Conservation (phyloP, 2,888 invertebrate species). For the Acronicta psi region DNA sequence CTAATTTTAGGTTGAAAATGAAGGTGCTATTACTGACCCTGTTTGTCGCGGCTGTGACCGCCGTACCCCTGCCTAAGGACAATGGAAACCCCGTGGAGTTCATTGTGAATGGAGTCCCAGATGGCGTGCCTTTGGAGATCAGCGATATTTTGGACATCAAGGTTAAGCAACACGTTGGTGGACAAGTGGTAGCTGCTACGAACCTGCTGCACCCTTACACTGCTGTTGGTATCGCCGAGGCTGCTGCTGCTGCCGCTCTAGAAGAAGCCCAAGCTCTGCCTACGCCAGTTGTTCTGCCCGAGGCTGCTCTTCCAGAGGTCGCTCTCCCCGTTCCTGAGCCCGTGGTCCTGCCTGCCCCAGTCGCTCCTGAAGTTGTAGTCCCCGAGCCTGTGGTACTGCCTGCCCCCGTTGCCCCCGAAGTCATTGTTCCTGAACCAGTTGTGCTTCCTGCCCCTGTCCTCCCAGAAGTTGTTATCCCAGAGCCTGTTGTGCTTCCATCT, state of each 20-base stretch:
- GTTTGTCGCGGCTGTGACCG: conserved; percentile 70
- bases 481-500: conserved; percentile 28
- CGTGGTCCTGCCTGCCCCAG: conserved; percentile 33
- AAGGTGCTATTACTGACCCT: conserved; percentile 72
- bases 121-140: conserved; percentile 71
- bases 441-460: conserved; percentile 38
- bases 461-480: conserved; percentile 39
- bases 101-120: conserved; percentile 72
- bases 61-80: conserved; percentile 64
- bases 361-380: conserved; percentile 30
- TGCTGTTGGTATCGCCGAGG: conserved; percentile 71
- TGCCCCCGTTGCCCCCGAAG: conserved; percentile 38
- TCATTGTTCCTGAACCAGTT: conserved; percentile 22
- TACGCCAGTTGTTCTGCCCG: conserved; percentile 30
- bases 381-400: conserved; percentile 50
- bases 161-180: conserved; percentile 68
- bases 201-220: conserved; percentile 71
- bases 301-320: conserved; percentile 35
- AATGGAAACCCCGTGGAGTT: conserved; percentile 70
- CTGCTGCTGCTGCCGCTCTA: conserved; percentile 49
- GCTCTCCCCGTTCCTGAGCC: conserved; percentile 26
- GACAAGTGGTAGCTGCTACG: conserved; percentile 60
- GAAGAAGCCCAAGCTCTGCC: conserved; percentile 4
- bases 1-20: conserved; percentile 69
- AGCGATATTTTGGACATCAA: conserved; percentile 69